Base-by-base conservation (phyloP, 2,888 invertebrate genomes). In the Drosophila paucipuncta region DNA sequence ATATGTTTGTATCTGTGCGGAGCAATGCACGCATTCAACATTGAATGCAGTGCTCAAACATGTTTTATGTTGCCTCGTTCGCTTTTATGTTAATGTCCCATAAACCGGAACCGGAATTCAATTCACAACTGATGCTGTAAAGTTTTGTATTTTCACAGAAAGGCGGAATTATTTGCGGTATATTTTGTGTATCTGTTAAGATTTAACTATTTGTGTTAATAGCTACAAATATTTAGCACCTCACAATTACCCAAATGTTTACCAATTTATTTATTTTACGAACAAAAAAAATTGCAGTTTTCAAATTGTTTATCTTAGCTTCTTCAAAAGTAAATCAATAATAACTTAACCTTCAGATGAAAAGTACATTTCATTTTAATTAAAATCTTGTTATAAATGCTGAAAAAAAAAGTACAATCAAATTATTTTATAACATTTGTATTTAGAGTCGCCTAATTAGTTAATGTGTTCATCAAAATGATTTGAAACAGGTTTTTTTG, bases 11-110 rank as follows among this genome's bases (percentile, higher is more conserved):
- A 68, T 76, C 54, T 76, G 66, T 66, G 43, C 54, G 55, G 86
- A 83, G 89, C 87, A 89, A 75, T 73, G 86, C 54, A 79, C 86
- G 79, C 82, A 65, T 61, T 76, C 68, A 86, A 63, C 84, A 86
- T 86, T 85, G 89, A 80, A 78, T 70, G 70, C 65, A 68, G 62
- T 80, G 76, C 58, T 72, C 49, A 39, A 71, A 74, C 72, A 84
- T 78, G 73, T 68, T 74, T 70, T 64, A 73, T 73, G 62, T 64
- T 73, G 61, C 57, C 73, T 66, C 69, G 59, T 58, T 76, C 52
- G 64, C 49, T 74, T 74, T 76, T 81, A 82, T 80, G 73, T 78
- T 73, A 78, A 85, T 85, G 68, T 57, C 57, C 54, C 78, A 75
- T 65, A 80, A 86, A 72, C 87, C 86, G 86, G 89, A 86, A 86